A percentile compares a stretch with the other conserved stretches of the same genome.
Conservation (phyloP, 2,888 invertebrate genomes). For the Polyploca ridens region DNA sequence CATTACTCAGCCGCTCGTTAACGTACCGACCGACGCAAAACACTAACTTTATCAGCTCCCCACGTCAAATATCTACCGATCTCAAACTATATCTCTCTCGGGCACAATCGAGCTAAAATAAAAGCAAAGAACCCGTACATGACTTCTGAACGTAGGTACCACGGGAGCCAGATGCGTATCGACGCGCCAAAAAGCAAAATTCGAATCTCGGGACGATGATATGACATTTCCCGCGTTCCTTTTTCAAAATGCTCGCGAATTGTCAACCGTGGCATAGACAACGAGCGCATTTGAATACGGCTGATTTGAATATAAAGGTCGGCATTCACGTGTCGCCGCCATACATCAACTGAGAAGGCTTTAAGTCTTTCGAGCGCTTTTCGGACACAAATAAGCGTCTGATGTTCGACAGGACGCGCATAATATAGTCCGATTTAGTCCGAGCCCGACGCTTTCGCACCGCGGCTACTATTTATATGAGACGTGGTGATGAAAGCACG, state of each 20-base stretch:
- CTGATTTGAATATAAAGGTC: slow-evolving; percentile 83
- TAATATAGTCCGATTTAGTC: slow-evolving; percentile 64
- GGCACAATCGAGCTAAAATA: slow-evolving; percentile 76
- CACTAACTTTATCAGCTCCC: slow-evolving; percentile 80
- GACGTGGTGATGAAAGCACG: slow-evolving; percentile 51
- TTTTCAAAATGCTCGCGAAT: slow-evolving; percentile 79
- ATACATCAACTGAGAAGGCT: slow-evolving; percentile 78
- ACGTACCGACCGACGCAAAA: slow-evolving; percentile 72
- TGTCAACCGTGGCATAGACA: slow-evolving; percentile 80
- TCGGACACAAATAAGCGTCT: slow-evolving; percentile 82
- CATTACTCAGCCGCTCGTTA: slow-evolving; percentile 83
- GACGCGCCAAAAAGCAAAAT: slow-evolving; percentile 72
- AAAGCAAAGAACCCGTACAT: slow-evolving; percentile 59
- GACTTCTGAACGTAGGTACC: slow-evolving; percentile 53
- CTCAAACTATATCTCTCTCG: slow-evolving; percentile 72
- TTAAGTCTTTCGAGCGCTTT: slow-evolving; percentile 82
- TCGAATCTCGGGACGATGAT: slow-evolving; percentile 55
- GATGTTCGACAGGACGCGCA: slow-evolving; percentile 70
- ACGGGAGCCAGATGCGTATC: slow-evolving; percentile 80
- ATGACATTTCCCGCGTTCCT: slow-evolving; percentile 78
- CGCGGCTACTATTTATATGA: slow-evolving; percentile 50
- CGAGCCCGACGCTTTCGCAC: slow-evolving; percentile 35
- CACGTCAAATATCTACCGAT: slow-evolving; percentile 80
- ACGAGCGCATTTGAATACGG: slow-evolving; percentile 78
- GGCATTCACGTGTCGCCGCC: slow-evolving; percentile 76